Base-by-base conservation (phyloP, 2,888 invertebrate species). In the Idaea dimidiata region DNA sequence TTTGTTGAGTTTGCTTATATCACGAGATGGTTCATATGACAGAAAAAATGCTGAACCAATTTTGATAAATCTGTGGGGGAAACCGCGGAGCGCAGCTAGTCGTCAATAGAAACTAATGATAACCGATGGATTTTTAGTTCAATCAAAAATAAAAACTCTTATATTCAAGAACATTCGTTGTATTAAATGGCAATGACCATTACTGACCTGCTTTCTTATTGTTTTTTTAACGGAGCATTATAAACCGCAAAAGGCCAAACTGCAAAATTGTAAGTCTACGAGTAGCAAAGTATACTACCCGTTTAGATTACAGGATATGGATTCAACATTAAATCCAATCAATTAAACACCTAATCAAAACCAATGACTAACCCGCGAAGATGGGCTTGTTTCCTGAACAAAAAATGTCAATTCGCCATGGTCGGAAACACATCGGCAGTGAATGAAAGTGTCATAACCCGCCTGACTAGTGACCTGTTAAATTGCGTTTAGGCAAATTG, bases 171-270 rank as follows among this genome's bases (percentile, higher is more conserved):
- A 43, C 43, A 43, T 43, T 43, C 6, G 43, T 14, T 43, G 8
- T 10, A 14, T 43, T 10, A 43, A 43, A 43, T 14, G 43, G 43
- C 43, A 43, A 43, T 43, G 43, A 43, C 43, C 43, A 43, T 43
- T 87, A 83, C 72, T 88, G 89, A 87, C 88, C 87, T 65, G 78
- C 86, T 88, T 89, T 87, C 83, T 79, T 66, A 75, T 59, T 67
- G 75, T 79, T 82, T 82, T 78, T 79, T 74, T 76, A 72, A 66
- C 63, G 43, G 43, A 43, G 43, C 7, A 43, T 10, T 8, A 10
- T 10, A 43, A 43, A 43, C 43, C 43, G 10, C 43, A 43, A 43
- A 43, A 43, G 43, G 43, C 10, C 43, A 10, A 43, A n/a, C 10
- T 14, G 7, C 43, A 43, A 43, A 43, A 43, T 43, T 43, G 43